Base-by-base conservation (phyloP, 2,113 vertebrate species). In the Pelobates fuscus region DNA sequence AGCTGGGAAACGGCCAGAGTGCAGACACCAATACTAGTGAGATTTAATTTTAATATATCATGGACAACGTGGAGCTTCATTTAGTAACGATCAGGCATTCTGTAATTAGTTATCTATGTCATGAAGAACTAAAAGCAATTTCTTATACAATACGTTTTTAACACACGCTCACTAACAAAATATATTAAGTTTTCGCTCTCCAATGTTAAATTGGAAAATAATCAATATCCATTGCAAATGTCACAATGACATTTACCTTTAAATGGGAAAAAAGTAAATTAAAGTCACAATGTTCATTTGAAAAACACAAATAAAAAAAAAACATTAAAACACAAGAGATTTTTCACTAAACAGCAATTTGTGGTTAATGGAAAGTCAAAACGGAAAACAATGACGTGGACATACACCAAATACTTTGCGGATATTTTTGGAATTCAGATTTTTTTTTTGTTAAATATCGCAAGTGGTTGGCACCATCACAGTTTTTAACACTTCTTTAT, bases 1-100 rank as follows among this genome's bases (percentile, higher is more conserved):
- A 91, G 85, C 85, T 91, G 87, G 83, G 83, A 88, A 78, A 52
- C 0, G 7, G 85, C 79, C 80, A 88, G 84, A 77, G 71, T 23
- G 76, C 68, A 79, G 81, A 82, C 78, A 67, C 49, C 65, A 41
- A 49, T 37, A 68, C 73, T 61, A 23, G 55, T 18, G 57, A 68
- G 64, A 68, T 68, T 75, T 75, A 24, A 77, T 68, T 77, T 61
- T 27, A 68, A 68, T 68, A 32, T 66, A 59, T 62, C 62, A 55
- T 46, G 64, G 54, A 59, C 55, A 67, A 59, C 20, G 32, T 41
- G 23, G 43, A 41, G 27, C 59, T 68, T 49, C 41, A 61, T 68
- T 60, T 68, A 67, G 67, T 68, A 68, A 68, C 67, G 64, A 68
- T 68, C 20, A 57, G 59, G 20, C 55, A 44, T 41, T 68, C 41